A percentile compares a stretch with the other conserved stretches of the same genome.
Conservation (phyloP, 2,113 vertebrate species). For the Probosciger aterrimus region DNA sequence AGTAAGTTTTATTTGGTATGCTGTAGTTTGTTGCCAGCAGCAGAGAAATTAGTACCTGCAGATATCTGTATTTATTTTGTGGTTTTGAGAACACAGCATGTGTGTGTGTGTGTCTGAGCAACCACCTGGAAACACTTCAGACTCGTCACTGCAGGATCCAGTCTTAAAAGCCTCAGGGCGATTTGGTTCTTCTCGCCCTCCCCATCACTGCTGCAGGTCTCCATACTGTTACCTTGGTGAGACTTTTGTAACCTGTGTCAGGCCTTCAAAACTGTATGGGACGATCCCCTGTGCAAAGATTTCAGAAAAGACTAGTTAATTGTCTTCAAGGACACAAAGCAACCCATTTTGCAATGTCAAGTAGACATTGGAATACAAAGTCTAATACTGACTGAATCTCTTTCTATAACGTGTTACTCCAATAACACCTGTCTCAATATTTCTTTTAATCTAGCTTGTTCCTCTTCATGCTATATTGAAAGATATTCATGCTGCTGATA, state of each 20-base stretch:
- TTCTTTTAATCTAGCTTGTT: neutral
- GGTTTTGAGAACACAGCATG: neutral
- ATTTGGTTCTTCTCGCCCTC: neutral
- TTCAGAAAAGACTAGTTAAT: neutral
- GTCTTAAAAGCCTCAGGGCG: rapidly evolving
- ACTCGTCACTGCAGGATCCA: neutral
- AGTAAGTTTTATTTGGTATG: neutral
- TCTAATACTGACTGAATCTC: neutral
- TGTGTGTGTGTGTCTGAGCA: neutral
- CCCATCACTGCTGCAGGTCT: neutral
- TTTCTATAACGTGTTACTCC: neutral
- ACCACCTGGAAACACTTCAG: neutral
- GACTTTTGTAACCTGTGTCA: neutral
- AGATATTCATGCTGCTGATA: neutral
- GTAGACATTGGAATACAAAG: neutral
- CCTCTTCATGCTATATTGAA: neutral
- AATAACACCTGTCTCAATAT: neutral
- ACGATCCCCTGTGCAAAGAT: neutral
- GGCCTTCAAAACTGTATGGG: neutral
- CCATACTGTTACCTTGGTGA: neutral
- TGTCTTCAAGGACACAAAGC: neutral
- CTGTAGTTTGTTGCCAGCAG: neutral
- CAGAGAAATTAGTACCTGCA: neutral
- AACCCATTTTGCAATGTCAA: neutral
- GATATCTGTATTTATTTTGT: neutral